Base-by-base conservation (phyloP, 2,888 invertebrate genomes). In the Drosophila paracracens region DNA sequence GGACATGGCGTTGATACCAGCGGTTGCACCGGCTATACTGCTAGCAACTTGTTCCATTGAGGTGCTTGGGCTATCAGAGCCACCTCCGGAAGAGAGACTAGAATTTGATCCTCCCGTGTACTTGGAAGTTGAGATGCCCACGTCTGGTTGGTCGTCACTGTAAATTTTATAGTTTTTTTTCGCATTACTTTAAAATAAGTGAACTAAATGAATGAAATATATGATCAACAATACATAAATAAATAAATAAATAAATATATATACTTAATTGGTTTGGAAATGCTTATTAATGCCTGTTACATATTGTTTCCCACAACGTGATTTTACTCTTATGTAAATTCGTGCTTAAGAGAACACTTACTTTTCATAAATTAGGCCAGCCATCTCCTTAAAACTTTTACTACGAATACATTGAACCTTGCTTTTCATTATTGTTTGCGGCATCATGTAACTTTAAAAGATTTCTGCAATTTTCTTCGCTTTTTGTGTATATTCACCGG, bases 31-130 rank as follows among this genome's bases (percentile, higher is more conserved):
- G 6, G 79, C 73, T 25, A 79, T 81, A 18, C 74, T 78, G 40
- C 91, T 85, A 64, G 92, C 93, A 88, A 96, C 95, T 84, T 95
- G 95, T 92, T 96, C 96, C 93, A 96, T 94, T 70, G 96, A 96
- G 85, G 95, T 95, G 90, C 95, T 95, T 50, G 96, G 96, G 93
- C 96, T 96, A 91, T 96, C 96, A 90, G 96, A 94, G 90, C 92
- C 92, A 79, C 95, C 92, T 76, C 91, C 92, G 50, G 92, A 92
- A 60, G 92, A 92, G 68, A 93, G 91, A 92, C 92, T 92, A 92
- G 93, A 93, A 91, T 92, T 96, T 79, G 96, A 96, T 77, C 96
- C 96, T 93, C 96, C 96, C 83, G 95, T 95, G 81, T 95, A 95
- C 92, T 94, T 94, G 84, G 94, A 91, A 86, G 93, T 93, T 70